Evolutionary conservation across 2,113 vertebrate species (phyloP), one percentile per base, ranked within the genome.

Genomic region (Epinephelus moara): DNA sequence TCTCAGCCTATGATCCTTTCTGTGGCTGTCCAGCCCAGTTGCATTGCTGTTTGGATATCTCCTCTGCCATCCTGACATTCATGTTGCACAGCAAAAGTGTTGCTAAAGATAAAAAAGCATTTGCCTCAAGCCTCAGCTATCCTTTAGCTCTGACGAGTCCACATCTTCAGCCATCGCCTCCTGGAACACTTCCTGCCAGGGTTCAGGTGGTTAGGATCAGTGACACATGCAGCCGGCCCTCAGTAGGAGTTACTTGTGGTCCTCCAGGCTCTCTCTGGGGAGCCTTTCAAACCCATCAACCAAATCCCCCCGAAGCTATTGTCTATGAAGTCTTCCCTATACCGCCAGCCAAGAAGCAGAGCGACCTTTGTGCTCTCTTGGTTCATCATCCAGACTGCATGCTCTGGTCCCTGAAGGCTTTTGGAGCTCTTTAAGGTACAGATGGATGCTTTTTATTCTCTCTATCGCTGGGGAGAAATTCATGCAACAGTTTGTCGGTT

Each of bases 161-260:
- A 5, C 17, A 5, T 55, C 27, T 23, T 33, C 30, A 50, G 55
- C 57, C 37, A 23, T 45, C 19, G 13, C 19, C 27, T 40, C 57
- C 47, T 66, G 49, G 70, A 68, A 57, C 19, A 71, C 23, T 52
- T 74, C 61, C 47, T 63, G 42, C 64, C 30, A 49, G 45, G 14
- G 56, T 66, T 77, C 63, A 78, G 71, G 78, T 82, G 70, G 37
- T 84, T 42, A 25, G 53, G 59, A 81, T 82, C 80, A 53, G 30
- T 62, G 40, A 75, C 71, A 59, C 57, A 53, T 63, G 55, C 42
- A 33, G 45, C 53, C 27, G 1, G 13, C 19, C 37, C 70, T 70
- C 67, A 75, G 30, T 40, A 45, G 78, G 75, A 75, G 62, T 52
- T 71, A 37, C 80, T 70, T n/a, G 10, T 68, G 66, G 40, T 59